Evolutionary conservation across 2,797 vertebrate species (phyloP).

Genomic region (Hypotaenidia okinawae): DNA sequence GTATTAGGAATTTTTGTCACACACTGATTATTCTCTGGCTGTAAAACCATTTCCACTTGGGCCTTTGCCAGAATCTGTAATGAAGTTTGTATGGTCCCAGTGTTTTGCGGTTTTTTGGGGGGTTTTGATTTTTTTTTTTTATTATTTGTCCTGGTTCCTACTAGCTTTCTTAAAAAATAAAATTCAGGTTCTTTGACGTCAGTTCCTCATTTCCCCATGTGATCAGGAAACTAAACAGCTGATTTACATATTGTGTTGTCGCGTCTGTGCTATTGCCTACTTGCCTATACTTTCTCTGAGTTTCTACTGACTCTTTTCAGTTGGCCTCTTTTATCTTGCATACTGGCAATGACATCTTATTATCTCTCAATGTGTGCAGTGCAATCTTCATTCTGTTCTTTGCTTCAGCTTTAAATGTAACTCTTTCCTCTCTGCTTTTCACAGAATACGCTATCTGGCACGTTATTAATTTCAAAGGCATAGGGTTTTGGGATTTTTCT

Average conservation of each 20-base stretch:
- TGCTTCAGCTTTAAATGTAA: neutral
- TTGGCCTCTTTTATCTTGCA: neutral
- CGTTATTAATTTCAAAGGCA: neutral
- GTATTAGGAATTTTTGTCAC: neutral
- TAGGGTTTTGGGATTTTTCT: too few species aligned
- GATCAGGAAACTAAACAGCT: neutral
- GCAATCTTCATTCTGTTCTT: neutral
- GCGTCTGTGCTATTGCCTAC: neutral
- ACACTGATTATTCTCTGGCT: neutral
- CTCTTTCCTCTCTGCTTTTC: neutral
- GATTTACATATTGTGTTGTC: neutral
- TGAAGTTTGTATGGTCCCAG: neutral
- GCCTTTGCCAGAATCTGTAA: neutral
- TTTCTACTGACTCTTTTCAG: neutral
- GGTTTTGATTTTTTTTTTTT: neutral
- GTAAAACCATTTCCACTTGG: neutral
- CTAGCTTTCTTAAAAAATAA: neutral
- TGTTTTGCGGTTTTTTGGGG: neutral
- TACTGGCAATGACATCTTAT: neutral
- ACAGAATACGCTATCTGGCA: neutral
- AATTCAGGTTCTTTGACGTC: neutral
- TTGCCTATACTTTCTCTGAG: neutral
- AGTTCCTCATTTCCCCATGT: rapidly evolving
- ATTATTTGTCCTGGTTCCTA: neutral
- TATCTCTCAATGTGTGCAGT: neutral